Conservation (phyloP, 2,113 vertebrate species). For the Electrona antarctica region DNA sequence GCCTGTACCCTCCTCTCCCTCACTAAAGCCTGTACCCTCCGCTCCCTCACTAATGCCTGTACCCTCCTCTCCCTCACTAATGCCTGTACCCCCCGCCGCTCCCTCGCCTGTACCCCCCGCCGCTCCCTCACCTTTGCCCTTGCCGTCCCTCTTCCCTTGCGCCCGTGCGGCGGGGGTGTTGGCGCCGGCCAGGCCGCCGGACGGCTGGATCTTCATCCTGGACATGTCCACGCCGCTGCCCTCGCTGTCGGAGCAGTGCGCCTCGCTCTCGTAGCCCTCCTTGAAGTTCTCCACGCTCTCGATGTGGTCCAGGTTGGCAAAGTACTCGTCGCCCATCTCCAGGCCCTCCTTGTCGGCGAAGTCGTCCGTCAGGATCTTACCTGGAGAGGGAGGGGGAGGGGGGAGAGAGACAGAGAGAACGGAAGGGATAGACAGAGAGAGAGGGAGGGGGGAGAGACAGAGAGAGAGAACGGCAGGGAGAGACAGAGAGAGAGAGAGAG, state of each 20-base stretch:
- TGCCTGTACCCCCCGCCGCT: not conserved
- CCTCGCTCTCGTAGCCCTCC: constrained; percentile 97
- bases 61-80: too few species aligned
- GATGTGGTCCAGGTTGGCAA: constrained; percentile 96
- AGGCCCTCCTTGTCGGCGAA: constrained; percentile 96
- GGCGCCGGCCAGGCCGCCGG: constrained; percentile 46
- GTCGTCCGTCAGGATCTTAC: constrained; percentile 96
- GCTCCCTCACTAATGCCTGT: too few species aligned
- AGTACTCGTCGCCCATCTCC: constrained; percentile 98
- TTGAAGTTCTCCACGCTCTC: constrained; percentile 99
- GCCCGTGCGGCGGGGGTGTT: constrained; percentile 58
- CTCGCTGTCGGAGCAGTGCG: constrained; percentile 90
- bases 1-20: too few species aligned
- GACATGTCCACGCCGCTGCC: constrained; percentile 93
- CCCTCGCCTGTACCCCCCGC: too few species aligned
- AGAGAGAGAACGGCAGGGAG: too few species aligned
- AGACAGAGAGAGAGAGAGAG: too few species aligned
- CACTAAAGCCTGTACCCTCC: too few species aligned
- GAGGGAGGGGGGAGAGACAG: too few species aligned
- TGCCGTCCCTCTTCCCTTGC: constrained; percentile 45
- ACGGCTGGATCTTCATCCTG: constrained; percentile 72
- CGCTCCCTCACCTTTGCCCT: constrained; percentile 40
- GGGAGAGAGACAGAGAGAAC: too few species aligned
- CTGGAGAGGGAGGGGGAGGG: constrained; percentile 58
- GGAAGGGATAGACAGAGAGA: too few species aligned